Conservation (phyloP, 2,113 vertebrate genomes). For the Hemiprocne comata region DNA sequence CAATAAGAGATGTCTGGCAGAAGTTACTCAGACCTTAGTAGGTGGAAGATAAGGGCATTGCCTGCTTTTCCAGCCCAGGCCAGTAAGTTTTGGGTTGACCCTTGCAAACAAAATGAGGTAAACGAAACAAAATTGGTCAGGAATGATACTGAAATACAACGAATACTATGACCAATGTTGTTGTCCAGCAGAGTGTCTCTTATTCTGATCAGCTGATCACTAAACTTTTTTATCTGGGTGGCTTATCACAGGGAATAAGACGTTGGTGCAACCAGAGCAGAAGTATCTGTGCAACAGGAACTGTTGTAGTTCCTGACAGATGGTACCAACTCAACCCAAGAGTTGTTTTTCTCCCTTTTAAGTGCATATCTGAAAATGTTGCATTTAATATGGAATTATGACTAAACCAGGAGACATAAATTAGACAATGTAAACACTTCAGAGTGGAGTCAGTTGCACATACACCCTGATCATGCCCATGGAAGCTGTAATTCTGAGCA, state of each 20-base stretch:
- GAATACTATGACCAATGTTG: neutral
- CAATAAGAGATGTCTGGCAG: neutral
- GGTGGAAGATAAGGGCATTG: neutral
- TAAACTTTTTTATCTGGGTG: neutral
- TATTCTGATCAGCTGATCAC: neutral
- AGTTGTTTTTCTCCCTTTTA: neutral
- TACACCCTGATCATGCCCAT: no score
- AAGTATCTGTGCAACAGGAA: neutral
- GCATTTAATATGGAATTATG: neutral
- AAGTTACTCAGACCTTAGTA: neutral
- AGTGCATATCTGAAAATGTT: neutral
- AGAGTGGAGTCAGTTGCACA: neutral
- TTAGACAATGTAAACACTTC: neutral
- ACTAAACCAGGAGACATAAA: neutral
- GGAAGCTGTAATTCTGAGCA: neutral
- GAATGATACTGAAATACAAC: neutral
- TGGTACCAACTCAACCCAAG: neutral
- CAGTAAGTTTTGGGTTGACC: neutral
- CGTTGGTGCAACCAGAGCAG: accelerated
- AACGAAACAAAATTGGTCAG: neutral
- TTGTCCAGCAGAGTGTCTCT: neutral
- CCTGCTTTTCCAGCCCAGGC: neutral
- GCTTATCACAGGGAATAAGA: neutral
- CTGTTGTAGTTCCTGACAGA: neutral
- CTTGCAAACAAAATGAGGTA: neutral